phyloP scores from a whole-genome alignment of 1,140 invertebrate species.

The Trichogramma pretiosum region DNA sequence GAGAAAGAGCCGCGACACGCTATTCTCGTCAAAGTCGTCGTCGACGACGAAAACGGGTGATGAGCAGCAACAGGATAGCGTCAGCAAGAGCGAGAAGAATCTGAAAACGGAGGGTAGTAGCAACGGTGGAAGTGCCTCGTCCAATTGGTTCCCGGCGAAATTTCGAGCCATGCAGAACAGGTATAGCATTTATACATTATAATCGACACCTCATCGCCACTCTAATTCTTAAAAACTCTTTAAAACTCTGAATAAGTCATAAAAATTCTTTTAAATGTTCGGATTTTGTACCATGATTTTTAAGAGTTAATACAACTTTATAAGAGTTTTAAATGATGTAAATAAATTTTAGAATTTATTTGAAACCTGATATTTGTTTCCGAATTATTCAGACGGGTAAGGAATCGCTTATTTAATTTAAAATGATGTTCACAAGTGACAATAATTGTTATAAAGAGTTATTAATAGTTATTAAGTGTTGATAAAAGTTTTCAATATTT shows the following conservation, averaged over 20 bases:
- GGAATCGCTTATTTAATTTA: too few species aligned
- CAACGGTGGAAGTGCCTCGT: too few species aligned
- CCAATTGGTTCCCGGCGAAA: slow-evolving; percentile 57
- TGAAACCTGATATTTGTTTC: too few species aligned
- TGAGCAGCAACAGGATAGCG: background rate
- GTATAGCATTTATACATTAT: slow-evolving; percentile 24
- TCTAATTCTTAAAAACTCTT: background rate
- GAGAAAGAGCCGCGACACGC: slow-evolving; percentile 21
- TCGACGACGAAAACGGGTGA: slow-evolving; percentile 4
- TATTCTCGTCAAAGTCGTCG: background rate
- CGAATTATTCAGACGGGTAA: too few species aligned
- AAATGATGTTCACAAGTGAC: too few species aligned
- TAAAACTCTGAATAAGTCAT: background rate
- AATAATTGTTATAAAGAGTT: too few species aligned
- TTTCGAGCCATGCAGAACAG: slow-evolving; percentile 61
- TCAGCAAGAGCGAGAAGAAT: slow-evolving; percentile 8
- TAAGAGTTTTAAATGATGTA: too few species aligned
- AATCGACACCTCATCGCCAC: background rate
- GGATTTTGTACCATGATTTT: too few species aligned
- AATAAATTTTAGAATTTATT: too few species aligned
- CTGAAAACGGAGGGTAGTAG: slow-evolving; percentile 24
- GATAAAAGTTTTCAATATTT: too few species aligned
- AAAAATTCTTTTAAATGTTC: too few species aligned
- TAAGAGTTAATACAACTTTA: background rate
- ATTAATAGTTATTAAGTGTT: too few species aligned